Evolutionary conservation across 2,797 vertebrate genomes (phyloP), one percentile per base, ranked within the genome.

Genomic region (Holocentrus rufus): DNA sequence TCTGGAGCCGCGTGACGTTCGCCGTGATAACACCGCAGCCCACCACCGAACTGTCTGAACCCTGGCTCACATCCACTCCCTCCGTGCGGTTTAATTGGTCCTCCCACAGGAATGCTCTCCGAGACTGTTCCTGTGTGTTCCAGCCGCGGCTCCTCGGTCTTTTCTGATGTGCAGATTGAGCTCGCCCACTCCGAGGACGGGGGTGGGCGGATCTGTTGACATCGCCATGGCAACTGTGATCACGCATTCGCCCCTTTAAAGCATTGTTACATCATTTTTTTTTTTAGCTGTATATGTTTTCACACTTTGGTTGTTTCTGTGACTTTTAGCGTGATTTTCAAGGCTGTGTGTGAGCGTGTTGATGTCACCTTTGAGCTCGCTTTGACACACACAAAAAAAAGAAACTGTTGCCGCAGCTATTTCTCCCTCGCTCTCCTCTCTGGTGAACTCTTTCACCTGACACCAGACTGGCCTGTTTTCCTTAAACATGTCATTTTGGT

Each of bases 201-300:
- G 47, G 72, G 76, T 47, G 30, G 60, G 60, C n/a, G 27, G 65
- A 81, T 79, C 66, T 71, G 74, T 77, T 74, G 61, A 79, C 74
- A 50, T 85, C 65, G 3, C 79, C 82, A 76, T 81, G 77, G 80
- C 65, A 89, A 88, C 83, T 27, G 73, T 22, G 17, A 64, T 75
- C 69, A 20, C 74, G 61, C 52, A 25, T 59, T 76, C 50, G 59
- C 55, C 58, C 56, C 55, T 62, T 74, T 25, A 70, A 72, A 77
- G 73, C 59, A 34, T 6, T 52, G 20, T 34, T 80, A 71, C 70
- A 11, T 80, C 53, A 60, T 34, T 44, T 72, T 27, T 68, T 57
- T 58, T 42, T 58, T 49, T 30, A 65, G 50, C 13, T 52, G 49
- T 27, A n/a, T 31, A 18, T 20, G 46, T 52, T 47, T 27, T 63